These are phyloP conservation scores for Artibeus lituratus DNA, from an alignment of 2,797 vertebrate genomes.

Conservation along the genomic window DNA sequence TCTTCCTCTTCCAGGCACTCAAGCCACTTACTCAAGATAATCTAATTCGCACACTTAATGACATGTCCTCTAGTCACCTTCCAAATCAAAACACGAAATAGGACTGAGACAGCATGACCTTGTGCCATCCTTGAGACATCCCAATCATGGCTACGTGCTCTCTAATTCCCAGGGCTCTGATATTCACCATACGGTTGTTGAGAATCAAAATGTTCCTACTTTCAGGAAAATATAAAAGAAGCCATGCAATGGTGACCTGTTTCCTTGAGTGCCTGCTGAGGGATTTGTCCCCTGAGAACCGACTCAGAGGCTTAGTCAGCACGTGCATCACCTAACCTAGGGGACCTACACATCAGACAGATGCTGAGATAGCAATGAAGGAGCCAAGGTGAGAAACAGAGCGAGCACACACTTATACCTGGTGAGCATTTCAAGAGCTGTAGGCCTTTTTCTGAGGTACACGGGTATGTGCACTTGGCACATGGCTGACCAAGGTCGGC, in stretches of 20 bases:
- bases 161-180: background rate
- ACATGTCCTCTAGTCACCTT: background rate
- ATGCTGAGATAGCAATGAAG: background rate
- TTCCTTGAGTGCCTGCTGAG: background rate
- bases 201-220: background rate
- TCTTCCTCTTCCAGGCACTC: conserved; percentile 10
- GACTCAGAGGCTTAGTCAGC: background rate
- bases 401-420: accelerated
- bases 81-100: background rate
- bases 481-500: background rate
- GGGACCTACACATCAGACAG: background rate
- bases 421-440: background rate
- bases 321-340: background rate
- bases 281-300: background rate
- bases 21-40: conserved; percentile 25
- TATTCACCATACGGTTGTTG: background rate
- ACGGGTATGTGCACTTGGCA: background rate
- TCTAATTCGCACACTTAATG: conserved; percentile 12
- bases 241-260: background rate
- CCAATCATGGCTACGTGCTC: background rate
- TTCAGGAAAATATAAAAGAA: background rate
- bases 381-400: background rate
- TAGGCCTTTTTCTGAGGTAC: background rate
- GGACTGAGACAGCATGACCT: background rate
- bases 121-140: background rate